Conservation (phyloP, 2,797 vertebrate species). For the Myripristis jacobus region DNA sequence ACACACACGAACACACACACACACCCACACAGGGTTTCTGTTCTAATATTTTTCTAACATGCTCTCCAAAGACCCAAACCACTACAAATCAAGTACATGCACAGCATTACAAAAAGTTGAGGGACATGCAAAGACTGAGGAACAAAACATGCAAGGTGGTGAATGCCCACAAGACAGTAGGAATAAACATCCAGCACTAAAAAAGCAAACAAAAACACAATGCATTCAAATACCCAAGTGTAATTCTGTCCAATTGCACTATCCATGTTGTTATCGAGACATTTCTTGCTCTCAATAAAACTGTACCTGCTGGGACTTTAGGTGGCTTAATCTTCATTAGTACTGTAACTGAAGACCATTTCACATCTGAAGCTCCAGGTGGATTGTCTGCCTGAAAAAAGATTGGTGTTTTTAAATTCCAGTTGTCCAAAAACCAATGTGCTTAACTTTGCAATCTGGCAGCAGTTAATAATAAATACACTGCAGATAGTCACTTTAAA, state of each 20-base stretch:
- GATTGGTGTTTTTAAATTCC: background rate
- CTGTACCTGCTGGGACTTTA: slow-evolving; percentile 80
- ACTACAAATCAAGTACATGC: no score
- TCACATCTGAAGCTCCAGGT: slow-evolving; percentile 57
- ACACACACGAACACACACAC: background rate
- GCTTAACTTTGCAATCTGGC: background rate
- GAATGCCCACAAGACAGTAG: no score
- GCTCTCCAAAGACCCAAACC: no score
- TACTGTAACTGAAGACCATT: slow-evolving; percentile 74
- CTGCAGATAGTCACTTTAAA: background rate
- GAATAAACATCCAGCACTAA: no score
- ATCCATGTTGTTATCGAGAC: background rate
- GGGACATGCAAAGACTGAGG: no score
- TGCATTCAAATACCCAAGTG: background rate
- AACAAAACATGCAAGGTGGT: no score
- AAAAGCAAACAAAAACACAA: background rate
- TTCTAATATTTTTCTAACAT: no score
- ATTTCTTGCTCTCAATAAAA: background rate
- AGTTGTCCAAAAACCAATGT: background rate
- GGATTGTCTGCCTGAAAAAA: slow-evolving; percentile 51
- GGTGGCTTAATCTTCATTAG: slow-evolving; percentile 84
- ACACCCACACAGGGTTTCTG: background rate
- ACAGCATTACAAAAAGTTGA: no score
- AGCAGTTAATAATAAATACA: background rate
- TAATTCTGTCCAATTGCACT: background rate